Conservation (phyloP, 2,113 vertebrate genomes). For the Chascanopsetta lugubris region DNA sequence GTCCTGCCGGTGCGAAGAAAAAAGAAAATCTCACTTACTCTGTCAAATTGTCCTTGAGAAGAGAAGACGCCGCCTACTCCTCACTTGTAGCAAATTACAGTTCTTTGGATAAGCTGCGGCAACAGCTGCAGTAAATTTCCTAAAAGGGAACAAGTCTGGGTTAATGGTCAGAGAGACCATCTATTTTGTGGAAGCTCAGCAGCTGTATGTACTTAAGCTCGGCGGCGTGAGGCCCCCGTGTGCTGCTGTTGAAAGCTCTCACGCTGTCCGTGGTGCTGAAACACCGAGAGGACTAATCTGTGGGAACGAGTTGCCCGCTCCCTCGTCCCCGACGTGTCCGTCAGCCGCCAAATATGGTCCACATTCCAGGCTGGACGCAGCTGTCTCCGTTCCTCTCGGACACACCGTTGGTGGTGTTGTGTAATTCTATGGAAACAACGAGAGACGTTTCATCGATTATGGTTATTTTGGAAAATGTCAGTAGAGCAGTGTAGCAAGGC, state of each 20-base stretch:
- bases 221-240: constrained; percentile 19
- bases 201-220: constrained; percentile 51
- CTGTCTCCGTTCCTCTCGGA: constrained; percentile 48
- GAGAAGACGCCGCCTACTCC: constrained; percentile 17
- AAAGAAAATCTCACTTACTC: constrained; percentile 43
- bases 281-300: background rate
- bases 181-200: constrained; percentile 43
- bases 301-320: background rate
- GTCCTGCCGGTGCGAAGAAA: constrained; percentile 44
- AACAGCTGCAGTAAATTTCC: constrained; percentile 53
- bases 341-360: constrained; percentile 21
- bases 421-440: constrained; percentile 46
- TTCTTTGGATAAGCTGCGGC: constrained; percentile 44
- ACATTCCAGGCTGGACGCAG: constrained; percentile 41
- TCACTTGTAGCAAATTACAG: constrained; percentile 52
- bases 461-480: constrained; percentile 76
- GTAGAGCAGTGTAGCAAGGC: constrained; percentile 41
- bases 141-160: constrained; percentile 26
- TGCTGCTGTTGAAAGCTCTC: constrained; percentile 14
- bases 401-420: constrained; percentile 40
- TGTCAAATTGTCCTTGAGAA: constrained; percentile 46
- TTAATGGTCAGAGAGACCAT: constrained; percentile 36
- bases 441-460: constrained; percentile 71
- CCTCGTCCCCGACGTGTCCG: background rate
- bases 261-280: constrained; percentile 75